Conservation (phyloP, 2,797 vertebrate genomes). For the Okamejei kenojei region DNA sequence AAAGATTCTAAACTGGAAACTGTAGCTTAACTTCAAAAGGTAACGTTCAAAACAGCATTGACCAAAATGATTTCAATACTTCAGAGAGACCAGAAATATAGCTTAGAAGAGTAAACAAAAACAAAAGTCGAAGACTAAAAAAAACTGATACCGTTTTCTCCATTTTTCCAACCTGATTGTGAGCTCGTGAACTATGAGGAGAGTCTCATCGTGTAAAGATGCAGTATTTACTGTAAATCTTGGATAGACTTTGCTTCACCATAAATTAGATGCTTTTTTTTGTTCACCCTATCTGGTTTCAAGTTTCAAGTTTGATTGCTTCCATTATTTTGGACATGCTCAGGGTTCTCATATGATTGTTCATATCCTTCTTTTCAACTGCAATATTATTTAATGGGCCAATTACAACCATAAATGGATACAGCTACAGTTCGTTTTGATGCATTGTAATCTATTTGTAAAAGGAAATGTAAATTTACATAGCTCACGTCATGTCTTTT, state of each 20-base stretch:
- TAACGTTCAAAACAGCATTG: neutral
- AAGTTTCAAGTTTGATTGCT: neutral
- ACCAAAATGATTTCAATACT: neutral
- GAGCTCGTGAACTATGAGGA: neutral
- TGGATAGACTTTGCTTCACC: neutral
- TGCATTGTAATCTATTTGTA: neutral
- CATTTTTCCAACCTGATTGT: no score
- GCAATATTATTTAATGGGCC: neutral
- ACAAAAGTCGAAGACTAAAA: neutral
- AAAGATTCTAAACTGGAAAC: neutral
- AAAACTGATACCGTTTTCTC: neutral
- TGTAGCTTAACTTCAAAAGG: neutral
- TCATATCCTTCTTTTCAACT: slow-evolving; percentile 8
- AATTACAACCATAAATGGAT: neutral
- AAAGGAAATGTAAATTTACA: neutral
- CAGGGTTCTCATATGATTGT: neutral
- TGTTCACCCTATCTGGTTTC: neutral
- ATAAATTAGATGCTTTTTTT: neutral
- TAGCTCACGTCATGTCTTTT: neutral
- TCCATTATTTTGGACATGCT: neutral
- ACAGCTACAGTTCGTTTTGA: neutral
- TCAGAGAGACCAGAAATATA: neutral
- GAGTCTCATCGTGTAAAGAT: neutral
- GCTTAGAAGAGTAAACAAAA: neutral
- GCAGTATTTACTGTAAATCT: neutral